Conservation (phyloP, 2,113 vertebrate species). For the Pluvianellus socialis region DNA sequence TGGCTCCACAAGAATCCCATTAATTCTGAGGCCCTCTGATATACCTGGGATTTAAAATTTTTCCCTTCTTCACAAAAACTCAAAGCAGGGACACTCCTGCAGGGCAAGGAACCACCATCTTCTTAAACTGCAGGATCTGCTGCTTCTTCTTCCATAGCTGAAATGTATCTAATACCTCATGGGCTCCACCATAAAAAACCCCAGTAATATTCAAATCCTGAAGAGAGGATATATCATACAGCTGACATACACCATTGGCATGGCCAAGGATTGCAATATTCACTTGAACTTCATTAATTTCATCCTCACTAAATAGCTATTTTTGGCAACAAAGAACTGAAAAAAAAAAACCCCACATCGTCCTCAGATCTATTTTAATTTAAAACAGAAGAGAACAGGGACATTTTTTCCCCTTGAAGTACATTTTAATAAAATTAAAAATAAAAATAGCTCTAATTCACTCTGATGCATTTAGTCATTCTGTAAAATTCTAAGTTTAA, state of each 20-base stretch:
- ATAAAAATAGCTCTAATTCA: conserved; percentile 63
- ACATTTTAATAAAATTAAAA: conserved; percentile 63
- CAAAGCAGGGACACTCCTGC: not conserved
- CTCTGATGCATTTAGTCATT: conserved; percentile 39
- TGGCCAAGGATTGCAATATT: not conserved
- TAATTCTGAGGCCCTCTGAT: not conserved
- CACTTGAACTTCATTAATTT: not conserved
- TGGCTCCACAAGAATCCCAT: not conserved
- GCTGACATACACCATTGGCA: not conserved
- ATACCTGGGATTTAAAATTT: not conserved
- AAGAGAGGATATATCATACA: not conserved
- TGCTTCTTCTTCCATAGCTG: not conserved
- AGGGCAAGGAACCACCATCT: not conserved
- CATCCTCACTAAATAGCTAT: not conserved
- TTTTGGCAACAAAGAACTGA: conserved; percentile 45
- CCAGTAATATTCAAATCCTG: not conserved
- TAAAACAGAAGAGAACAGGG: conserved; percentile 32
- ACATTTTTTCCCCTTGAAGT: not conserved
- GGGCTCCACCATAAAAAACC: not conserved
- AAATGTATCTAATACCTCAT: not conserved
- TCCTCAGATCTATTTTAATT: conserved; percentile 41
- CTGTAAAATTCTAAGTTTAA: conserved; percentile 71
- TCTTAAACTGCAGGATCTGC: not conserved
- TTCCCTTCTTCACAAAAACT: not conserved
- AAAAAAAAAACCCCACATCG: not conserved